These are phyloP conservation scores for Peromyscus nudipes DNA, from an alignment of 2,797 vertebrate species.

Conservation along the genomic window DNA sequence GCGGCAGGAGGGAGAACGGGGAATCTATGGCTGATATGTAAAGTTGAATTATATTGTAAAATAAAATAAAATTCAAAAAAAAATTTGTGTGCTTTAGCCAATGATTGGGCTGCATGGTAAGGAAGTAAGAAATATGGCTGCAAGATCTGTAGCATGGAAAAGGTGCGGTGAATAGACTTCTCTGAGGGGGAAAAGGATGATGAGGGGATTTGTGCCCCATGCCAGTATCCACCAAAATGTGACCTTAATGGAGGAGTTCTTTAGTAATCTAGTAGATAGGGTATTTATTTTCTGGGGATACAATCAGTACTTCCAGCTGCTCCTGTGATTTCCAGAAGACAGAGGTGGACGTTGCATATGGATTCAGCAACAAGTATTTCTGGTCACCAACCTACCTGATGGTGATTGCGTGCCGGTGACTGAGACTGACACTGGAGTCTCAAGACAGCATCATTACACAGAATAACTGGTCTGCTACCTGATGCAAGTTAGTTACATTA, in stretches of 20 bases:
- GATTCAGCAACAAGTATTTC: background rate
- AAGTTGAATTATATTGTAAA: no score
- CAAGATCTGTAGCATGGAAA: background rate
- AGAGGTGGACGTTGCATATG: background rate
- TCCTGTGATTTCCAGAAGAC: no score
- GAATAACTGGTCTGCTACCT: background rate
- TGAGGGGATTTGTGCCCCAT: background rate
- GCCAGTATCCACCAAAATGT: background rate
- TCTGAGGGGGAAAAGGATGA: background rate
- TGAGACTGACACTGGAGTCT: background rate
- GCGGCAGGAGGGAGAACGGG: no score
- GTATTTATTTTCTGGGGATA: background rate
- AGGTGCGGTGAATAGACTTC: no score
- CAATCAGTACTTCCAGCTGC: background rate
- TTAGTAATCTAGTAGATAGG: background rate
- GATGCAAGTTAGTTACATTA: background rate
- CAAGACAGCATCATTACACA: background rate
- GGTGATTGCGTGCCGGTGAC: background rate
- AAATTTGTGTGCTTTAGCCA: background rate
- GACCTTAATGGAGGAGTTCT: background rate
- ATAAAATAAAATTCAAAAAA: no score
- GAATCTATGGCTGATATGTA: no score
- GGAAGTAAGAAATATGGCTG: background rate
- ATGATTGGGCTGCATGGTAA: background rate
- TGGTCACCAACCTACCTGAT: background rate